Percentiles rank a stretch among this genome's conserved stretches.
phyloP scores from a whole-genome alignment of 2,797 vertebrate genomes.

The Brachymystax lenok region DNA sequence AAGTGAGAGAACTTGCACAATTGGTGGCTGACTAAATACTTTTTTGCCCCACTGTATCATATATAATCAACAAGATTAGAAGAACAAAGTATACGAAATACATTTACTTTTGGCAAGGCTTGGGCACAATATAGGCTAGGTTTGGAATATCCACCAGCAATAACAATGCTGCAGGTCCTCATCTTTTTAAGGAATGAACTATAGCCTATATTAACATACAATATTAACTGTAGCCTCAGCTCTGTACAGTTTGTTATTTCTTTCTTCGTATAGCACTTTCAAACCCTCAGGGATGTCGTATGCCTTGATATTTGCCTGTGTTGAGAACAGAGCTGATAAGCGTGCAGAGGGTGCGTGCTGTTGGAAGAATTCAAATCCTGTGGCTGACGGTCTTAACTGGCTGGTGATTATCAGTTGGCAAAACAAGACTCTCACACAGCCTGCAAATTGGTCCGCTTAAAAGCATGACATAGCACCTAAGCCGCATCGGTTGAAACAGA shows the following conservation, averaged over 20 bases:
- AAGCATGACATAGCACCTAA: background rate
- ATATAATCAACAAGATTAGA: no score
- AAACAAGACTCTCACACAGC: background rate
- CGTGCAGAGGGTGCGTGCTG: background rate
- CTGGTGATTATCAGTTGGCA: background rate
- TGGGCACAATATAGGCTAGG: background rate
- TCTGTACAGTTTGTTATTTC: background rate
- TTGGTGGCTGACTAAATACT: no score
- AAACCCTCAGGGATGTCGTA: background rate
- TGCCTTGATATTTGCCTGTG: background rate
- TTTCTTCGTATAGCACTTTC: background rate
- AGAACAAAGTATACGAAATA: background rate
- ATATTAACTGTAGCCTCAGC: background rate
- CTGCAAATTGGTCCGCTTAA: background rate
- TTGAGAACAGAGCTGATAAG: background rate
- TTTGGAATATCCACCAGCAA: background rate
- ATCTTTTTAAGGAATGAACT: background rate
- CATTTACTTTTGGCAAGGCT: background rate
- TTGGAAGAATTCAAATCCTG: constrained; percentile 2
- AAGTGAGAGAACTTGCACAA: no score
- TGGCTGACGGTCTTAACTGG: background rate
- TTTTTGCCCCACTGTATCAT: no score
- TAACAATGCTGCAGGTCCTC: background rate
- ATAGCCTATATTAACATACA: background rate
- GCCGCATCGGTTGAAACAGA: background rate